Evolutionary conservation across 1,140 invertebrate genomes (phyloP), one percentile per base, ranked within the genome.

Genomic region (Papilio helenus): DNA sequence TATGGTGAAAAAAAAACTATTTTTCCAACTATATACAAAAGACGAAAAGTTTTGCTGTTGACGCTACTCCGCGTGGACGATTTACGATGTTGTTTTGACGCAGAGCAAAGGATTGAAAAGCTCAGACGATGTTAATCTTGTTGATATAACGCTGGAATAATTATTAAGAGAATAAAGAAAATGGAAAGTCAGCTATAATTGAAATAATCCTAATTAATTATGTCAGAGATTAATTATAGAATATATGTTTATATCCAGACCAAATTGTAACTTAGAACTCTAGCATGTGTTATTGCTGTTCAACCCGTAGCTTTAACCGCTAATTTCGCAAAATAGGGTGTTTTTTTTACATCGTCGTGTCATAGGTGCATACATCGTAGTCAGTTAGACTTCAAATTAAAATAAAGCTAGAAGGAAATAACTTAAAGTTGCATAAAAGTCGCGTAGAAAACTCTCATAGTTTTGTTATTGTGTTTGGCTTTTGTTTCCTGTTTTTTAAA

Each of bases 21-120:
- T 68, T 68, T 68, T 68, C 61, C 61, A 68, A 68, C 61, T 68
- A 26, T 68, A 68, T 26, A 68, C 61, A 68, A 68, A 68, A 68
- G 61, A 68, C 61, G 26, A 68, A 68, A 68, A 68, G 61, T 68
- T 65, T 68, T 68, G 61, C 61, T 68, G 61, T 68, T 29, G 61
- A 68, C 61, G 61, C 26, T 68, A 68, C 61, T 68, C 61, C 61
- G 26, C 12, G 23, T 29, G 26, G 23, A 68, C 61, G 61, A 68
- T 68, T 68, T 68, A 68, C 23, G 61, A 68, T 29, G 61, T 68
- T 68, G 61, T 68, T 68, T 68, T 68, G 61, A 29, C 61, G 61
- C 61, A 14, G 23, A 29, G 61, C 61, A 68, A 68, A 68, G 61
- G 61, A 68, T 68, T 68, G 26, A 68, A 68, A 68, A 14, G 61